Evolutionary conservation across 2,888 invertebrate genomes (phyloP).

Genomic region (Lasioglossum figueresi): DNA sequence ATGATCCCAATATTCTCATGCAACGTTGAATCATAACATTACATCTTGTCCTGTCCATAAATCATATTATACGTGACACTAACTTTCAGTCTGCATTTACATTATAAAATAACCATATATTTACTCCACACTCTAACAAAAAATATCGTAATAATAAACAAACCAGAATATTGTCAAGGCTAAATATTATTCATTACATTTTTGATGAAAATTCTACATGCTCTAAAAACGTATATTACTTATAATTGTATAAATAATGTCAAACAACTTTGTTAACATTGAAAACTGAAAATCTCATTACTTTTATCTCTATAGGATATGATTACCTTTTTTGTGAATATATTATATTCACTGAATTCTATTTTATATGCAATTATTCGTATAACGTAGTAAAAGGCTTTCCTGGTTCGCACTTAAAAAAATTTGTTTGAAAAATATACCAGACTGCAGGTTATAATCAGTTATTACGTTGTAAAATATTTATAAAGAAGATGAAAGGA

Average conservation of each 20-base stretch:
- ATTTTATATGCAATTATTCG: not conserved
- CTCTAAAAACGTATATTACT: not conserved
- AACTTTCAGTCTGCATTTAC: not conserved
- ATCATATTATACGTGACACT: not conserved
- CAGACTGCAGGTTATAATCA: not conserved
- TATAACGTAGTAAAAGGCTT: not conserved
- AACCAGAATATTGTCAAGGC: not conserved
- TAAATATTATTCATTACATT: not conserved
- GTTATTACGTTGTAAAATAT: constrained; percentile 33
- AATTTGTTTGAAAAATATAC: not conserved
- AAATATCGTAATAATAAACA: not conserved
- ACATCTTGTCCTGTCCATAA: not conserved
- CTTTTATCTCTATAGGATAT: not conserved
- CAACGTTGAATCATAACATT: constrained; percentile 1
- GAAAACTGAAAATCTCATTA: not conserved
- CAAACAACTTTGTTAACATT: not conserved
- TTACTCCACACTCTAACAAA: not conserved
- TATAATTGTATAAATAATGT: not conserved
- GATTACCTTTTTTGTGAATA: not conserved
- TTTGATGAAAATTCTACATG: not conserved
- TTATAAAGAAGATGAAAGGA: constrained; percentile 20
- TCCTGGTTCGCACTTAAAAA: not conserved
- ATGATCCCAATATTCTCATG: not conserved
- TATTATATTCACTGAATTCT: not conserved
- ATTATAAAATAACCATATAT: not conserved